These are phyloP conservation scores for Cyrtodaria siliqua DNA, from an alignment of 2,888 invertebrate species.

Conservation along the genomic window DNA sequence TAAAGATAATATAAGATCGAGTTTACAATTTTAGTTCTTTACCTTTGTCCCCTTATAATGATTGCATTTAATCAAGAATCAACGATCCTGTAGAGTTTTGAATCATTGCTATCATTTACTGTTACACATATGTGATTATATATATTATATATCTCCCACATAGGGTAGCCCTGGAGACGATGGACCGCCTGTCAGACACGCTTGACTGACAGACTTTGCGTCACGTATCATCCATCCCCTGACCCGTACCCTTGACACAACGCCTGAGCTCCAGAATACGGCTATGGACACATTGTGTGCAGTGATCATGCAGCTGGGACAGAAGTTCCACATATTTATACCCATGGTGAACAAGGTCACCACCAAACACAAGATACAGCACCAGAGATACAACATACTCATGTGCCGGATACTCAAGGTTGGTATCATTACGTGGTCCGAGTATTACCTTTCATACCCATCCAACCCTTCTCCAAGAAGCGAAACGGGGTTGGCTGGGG, in stretches of 20 bases:
- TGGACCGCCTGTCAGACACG: conserved; percentile 95
- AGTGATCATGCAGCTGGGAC: conserved; percentile 94
- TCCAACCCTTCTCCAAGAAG: too few relatives aligned
- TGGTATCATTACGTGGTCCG: too few relatives aligned
- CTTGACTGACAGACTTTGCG: conserved; percentile 96
- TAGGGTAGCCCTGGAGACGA: conserved; percentile 89
- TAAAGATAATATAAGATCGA: too few relatives aligned
- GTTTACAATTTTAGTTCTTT: too few relatives aligned
- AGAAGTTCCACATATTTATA: conserved; percentile 96
- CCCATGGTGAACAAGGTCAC: conserved; percentile 94
- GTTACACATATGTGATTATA: too few relatives aligned
- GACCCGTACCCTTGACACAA: conserved; percentile 93
- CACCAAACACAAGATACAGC: conserved; percentile 86
- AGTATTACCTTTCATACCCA: too few relatives aligned
- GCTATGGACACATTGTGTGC: conserved; percentile 97
- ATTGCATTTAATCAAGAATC: too few relatives aligned
- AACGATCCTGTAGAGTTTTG: too few relatives aligned
- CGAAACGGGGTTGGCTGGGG: too few relatives aligned
- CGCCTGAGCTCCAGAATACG: conserved; percentile 90
- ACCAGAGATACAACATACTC: conserved; percentile 92
- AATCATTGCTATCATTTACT: too few relatives aligned
- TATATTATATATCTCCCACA: too few relatives aligned
- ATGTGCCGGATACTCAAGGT: conserved; percentile 86
- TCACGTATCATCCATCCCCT: conserved; percentile 98
- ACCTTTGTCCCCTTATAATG: too few relatives aligned